Evolutionary conservation across 1,140 invertebrate species (phyloP).

Genomic region (Glossosoma conforme): DNA sequence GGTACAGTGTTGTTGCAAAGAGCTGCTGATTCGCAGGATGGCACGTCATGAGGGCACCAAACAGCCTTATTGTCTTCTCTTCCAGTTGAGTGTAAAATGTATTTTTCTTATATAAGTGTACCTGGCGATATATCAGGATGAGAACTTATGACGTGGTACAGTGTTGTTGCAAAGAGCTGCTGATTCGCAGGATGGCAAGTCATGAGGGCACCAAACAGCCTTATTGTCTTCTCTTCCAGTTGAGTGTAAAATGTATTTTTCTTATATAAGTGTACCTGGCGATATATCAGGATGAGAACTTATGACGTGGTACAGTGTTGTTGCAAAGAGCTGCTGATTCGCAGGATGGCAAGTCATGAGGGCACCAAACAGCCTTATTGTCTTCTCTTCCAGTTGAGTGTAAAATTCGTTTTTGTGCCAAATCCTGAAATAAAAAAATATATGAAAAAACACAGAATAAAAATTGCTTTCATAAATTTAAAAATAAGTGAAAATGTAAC

Average conservation of each 20-base stretch:
- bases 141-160: conserved; percentile 58
- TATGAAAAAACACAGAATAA: not conserved
- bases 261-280: too few relatives aligned
- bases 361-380: conserved; percentile 69
- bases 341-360: conserved; percentile 78
- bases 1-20: conserved; percentile 71
- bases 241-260: conserved; percentile 55
- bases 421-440: conserved; percentile 37
- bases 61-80: conserved; percentile 67
- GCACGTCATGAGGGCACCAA: conserved; percentile 75
- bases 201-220: conserved; percentile 45
- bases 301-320: conserved; percentile 65
- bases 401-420: conserved; percentile 54
- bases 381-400: conserved; percentile 64
- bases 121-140: conserved; percentile 25
- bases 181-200: conserved; percentile 80
- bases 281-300: conserved; percentile 23
- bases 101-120: too few relatives aligned
- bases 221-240: conserved; percentile 69
- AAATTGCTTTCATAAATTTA: too few relatives aligned
- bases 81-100: conserved; percentile 61
- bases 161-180: conserved; percentile 70
- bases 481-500: too few relatives aligned
- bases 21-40: conserved; percentile 80
- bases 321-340: conserved; percentile 79